Conservation (phyloP, 1,140 invertebrate species). For the Wiebesia pumilae region DNA sequence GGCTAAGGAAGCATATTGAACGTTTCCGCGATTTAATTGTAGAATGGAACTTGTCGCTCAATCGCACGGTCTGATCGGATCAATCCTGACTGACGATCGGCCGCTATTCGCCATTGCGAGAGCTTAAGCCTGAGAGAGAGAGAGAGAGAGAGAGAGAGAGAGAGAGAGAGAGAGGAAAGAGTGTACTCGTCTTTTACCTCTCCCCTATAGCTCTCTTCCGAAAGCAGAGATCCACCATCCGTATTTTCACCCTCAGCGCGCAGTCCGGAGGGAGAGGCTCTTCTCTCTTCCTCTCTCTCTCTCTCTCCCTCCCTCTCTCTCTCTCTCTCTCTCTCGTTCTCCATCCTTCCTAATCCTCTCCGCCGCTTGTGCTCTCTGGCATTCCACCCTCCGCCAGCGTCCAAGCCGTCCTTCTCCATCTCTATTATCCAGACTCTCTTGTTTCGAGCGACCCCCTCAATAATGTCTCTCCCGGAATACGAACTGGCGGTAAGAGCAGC, state of each 20-base stretch:
- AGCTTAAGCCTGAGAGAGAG: not conserved
- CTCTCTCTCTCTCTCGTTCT: not conserved
- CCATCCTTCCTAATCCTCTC: conserved; percentile 43
- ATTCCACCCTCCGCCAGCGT: not conserved
- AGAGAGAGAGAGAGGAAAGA: conserved; percentile 2
- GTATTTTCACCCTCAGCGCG: not conserved
- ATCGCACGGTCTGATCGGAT: conserved; percentile 12
- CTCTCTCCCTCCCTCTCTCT: not conserved
- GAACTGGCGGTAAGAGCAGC: not conserved
- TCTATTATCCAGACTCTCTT: conserved; percentile 40
- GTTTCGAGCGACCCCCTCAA: conserved; percentile 34
- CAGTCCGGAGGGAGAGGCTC: not conserved
- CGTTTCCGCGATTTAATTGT: not conserved
- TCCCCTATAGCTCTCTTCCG: conserved; percentile 15
- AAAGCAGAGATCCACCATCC: conserved; percentile 27
- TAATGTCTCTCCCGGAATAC: not conserved
- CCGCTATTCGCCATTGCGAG: not conserved
- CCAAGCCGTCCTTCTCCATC: conserved; percentile 1
- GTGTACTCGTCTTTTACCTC: not conserved
- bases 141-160: not conserved
- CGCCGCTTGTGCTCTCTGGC: not conserved
- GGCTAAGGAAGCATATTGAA: not conserved
- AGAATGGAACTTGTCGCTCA: not conserved
- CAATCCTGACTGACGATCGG: conserved; percentile 35
- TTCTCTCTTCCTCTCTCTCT: not conserved